phyloP scores from a whole-genome alignment of 2,113 vertebrate species.

The Ellobius talpinus region DNA sequence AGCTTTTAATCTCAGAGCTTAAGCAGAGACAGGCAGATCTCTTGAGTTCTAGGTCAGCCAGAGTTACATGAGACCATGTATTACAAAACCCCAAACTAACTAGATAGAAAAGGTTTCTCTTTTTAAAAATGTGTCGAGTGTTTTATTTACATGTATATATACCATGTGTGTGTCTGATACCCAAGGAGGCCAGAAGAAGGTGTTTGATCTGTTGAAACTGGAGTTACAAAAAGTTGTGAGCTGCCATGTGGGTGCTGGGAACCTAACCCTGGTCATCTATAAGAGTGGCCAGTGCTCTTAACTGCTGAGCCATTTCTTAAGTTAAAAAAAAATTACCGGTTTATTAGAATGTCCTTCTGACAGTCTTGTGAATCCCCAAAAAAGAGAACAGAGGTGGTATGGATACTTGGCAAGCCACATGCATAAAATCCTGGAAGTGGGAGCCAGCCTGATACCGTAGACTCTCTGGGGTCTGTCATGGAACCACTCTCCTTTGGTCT shows the following conservation, averaged over 20 bases:
- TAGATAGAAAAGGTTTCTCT: not conserved
- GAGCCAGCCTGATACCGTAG: not conserved
- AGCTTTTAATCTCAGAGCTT: not conserved
- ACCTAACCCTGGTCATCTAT: not conserved
- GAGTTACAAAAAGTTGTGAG: not conserved
- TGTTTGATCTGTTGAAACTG: not conserved
- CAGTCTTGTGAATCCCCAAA: not conserved
- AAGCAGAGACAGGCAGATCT: not conserved
- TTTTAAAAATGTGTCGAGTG: not conserved
- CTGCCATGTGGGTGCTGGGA: not conserved
- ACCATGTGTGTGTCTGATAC: not conserved
- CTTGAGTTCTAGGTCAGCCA: not conserved
- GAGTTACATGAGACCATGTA: not conserved
- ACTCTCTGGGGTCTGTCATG: not conserved
- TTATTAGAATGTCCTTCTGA: not conserved
- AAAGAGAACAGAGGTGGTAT: conserved; percentile 39
- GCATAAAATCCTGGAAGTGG: not conserved
- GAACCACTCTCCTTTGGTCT: not conserved
- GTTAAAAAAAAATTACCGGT: not conserved
- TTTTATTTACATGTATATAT: not conserved
- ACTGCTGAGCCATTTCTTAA: not conserved
- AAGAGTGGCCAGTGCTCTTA: not conserved
- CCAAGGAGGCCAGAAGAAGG: not conserved
- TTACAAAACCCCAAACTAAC: not conserved
- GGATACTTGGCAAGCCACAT: not conserved